Evolutionary conservation across 2,113 vertebrate species (phyloP).

Genomic region (Hystrix brachyura): DNA sequence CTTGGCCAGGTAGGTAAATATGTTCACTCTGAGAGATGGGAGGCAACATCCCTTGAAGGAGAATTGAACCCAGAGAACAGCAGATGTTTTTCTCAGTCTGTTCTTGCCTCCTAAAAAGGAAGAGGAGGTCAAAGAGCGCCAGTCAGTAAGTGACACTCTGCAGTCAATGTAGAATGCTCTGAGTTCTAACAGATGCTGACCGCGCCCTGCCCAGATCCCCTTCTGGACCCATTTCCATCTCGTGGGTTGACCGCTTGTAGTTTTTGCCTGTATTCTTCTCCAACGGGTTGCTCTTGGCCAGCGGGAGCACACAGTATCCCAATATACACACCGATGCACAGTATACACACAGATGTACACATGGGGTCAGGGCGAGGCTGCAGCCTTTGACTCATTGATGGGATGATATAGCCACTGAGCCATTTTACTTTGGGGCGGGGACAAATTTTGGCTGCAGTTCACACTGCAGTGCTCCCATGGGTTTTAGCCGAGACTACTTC

Average conservation of each 20-base stretch:
- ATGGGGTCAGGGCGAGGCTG: fast-evolving
- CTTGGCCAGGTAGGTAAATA: background rate
- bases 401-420: fast-evolving
- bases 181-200: fast-evolving
- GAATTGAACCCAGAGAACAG: fast-evolving
- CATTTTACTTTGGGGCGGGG: background rate
- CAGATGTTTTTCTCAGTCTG: fast-evolving
- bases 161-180: fast-evolving
- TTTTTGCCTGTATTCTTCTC: background rate
- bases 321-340: fast-evolving
- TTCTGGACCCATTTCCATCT: background rate
- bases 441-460: background rate
- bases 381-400: background rate
- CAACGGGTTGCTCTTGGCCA: background rate
- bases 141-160: fast-evolving
- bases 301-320: background rate
- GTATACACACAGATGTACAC: background rate
- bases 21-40: too few species aligned
- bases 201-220: too few species aligned
- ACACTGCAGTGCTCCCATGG: background rate
- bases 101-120: background rate
- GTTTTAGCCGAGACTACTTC: background rate
- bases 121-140: background rate
- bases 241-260: background rate
- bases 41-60: background rate